Evolutionary conservation across 1,140 invertebrate species (phyloP), one percentile per base, ranked within the genome.

Genomic region (Hesperophylax magnus): DNA sequence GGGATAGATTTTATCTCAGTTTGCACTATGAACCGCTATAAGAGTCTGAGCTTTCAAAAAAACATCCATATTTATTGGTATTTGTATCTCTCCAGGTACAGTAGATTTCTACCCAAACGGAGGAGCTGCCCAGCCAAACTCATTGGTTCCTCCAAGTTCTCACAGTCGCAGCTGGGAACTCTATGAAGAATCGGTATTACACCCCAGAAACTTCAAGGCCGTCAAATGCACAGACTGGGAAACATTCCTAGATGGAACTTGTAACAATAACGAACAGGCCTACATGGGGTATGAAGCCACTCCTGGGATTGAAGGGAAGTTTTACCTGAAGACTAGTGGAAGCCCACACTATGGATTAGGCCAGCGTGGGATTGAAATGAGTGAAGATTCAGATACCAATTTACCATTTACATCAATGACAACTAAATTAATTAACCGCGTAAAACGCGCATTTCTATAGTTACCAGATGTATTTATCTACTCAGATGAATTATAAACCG

Each of bases 71-170:
- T 5, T 20, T 0, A 11, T 5, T 20, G 3, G 9, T 60, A 4
- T 7, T 5, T 11, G 11, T 67, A 18, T 88, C 58, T 86, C 89
- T n/a, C 84, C 85, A 84, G 94, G 95, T 18, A 91, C 94, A 82
- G 92, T 91, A 11, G 96, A 97, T 86, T 96, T 97, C 89, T 97
- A 93, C 86, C 94, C 95, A 0, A 97, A 97, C 86, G 93, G 94
- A 14, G 95, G 95, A 9, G n/a, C 85, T 2, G 78, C 85, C 83
- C 91, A 91, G 80, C 91, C 91, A 47, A 1, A 90, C 81, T 89
- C 91, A 72, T 47, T 89, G 14, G 82, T 87, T 85, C 87, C 93
- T 79, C 90, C 92, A 14, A 94, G 93, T 83, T 93, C 92, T 56
- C 93, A 93, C 84, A 91, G 90, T 78, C 89, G 93, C 82, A 90